These are phyloP conservation scores for Clangula hyemalis DNA, from an alignment of 2,797 vertebrate genomes.

Conservation along the genomic window DNA sequence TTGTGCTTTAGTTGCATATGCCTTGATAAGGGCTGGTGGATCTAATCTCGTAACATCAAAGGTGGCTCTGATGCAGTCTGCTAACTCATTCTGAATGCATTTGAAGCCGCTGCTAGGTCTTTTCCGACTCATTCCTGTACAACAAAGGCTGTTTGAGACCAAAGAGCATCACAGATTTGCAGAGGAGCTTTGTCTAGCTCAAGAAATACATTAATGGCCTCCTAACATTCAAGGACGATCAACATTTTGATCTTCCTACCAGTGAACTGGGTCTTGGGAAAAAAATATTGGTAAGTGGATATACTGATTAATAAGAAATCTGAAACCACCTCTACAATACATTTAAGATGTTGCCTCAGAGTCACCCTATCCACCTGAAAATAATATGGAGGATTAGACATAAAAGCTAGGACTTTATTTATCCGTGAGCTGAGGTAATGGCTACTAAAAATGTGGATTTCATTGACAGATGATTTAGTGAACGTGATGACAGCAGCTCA, in stretches of 20 bases:
- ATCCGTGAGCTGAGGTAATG: slow-evolving; percentile 57
- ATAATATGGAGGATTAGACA: slow-evolving; percentile 60
- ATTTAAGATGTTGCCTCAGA: slow-evolving; percentile 5
- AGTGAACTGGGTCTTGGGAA: background rate
- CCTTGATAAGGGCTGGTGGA: background rate
- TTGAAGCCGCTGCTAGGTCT: background rate
- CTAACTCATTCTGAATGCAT: background rate
- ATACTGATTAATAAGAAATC: slow-evolving; percentile 43
- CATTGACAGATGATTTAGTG: slow-evolving; percentile 58
- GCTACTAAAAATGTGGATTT: slow-evolving; percentile 59
- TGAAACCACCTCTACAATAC: slow-evolving; percentile 47
- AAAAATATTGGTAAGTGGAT: slow-evolving; percentile 30
- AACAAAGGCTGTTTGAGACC: background rate
- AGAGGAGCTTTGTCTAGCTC: background rate
- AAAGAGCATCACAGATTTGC: background rate
- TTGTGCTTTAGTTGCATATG: background rate
- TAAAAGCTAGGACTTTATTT: slow-evolving; percentile 53
- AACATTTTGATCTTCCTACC: background rate
- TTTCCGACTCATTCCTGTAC: background rate
- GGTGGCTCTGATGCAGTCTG: background rate
- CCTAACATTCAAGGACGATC: background rate
- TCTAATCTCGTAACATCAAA: background rate
- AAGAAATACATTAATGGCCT: accelerated
- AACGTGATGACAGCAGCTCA: slow-evolving; percentile 37
- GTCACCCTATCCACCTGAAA: slow-evolving; percentile 48